Base-by-base conservation (phyloP, 2,797 vertebrate genomes). In the Sebastolobus alascanus region DNA sequence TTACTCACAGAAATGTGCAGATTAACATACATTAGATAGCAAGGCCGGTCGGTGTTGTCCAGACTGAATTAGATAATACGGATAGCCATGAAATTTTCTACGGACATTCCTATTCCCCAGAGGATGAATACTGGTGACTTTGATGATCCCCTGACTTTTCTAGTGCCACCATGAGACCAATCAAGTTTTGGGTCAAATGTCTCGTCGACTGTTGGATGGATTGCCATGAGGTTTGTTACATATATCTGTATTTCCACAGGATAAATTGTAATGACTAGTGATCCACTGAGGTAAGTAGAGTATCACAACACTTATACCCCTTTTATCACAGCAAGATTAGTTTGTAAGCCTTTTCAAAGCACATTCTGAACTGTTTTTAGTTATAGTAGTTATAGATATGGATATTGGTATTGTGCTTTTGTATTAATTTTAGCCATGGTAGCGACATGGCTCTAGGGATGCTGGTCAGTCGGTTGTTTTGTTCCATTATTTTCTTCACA, bases 1-100 rank as follows among this genome's bases (percentile, higher is more conserved):
- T 58, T 46, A 52, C 67, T 59, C 25, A 73, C 40, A 54, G 40
- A 64, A 38, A 64, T 31, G n/a, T 61, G 58, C 37, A 79, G 8
- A 67, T 79, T 67, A 73, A 68, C 43, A 54, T 73, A 43, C 35
- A 7, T 60, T 40, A 59, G 27, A 71, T 46, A n/a, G 54, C 22
- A 8, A 2, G 22, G 68, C 35, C 1, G 14, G 46, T 43, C 3
- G 0, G 40, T 59, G 27, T 14, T 14, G 5, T 65, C 60, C 5
- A 46, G 29, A 65, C 37, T 50, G 11, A 60, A 25, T 27, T 54
- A 37, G 50, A 65, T 16, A 4, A 20, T 50, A 16, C 2, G 4
- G 27, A 58, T 37, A 35, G 29, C 11, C 1, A 9, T 27, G 50
- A 56, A 0, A 22, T 61, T n/a, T 61, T 69, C 8, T 63, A 2